Evolutionary conservation across 2,888 invertebrate species (phyloP), one percentile per base, ranked within the genome.

Genomic region (Leucophora obtusa): DNA sequence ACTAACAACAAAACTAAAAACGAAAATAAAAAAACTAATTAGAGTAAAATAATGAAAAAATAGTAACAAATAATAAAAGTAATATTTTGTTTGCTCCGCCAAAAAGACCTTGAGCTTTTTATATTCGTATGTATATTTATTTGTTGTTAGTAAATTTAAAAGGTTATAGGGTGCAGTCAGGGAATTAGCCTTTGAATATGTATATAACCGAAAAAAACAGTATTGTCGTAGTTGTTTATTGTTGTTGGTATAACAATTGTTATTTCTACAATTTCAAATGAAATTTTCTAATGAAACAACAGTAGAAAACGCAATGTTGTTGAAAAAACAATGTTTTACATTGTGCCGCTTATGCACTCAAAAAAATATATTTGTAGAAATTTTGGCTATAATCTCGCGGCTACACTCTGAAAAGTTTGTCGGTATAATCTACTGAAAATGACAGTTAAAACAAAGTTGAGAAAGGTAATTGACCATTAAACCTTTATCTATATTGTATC

Each of bases 141-240:
- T 47, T 54, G 24, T 11, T 51, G 18, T 24, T 21, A 53, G 17
- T 53, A 53, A 28, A 53, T 24, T 54, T 24, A 4, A 24, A 54
- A 54, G 54, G 54, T 54, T 54, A 54, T 54, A 54, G 54, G 54
- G 54, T 54, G 54, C 54, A 54, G 54, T 54, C 54, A 54, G 4
- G 24, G 54, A 54, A 54, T 54, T 54, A 54, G 24, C 21, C 24
- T 54, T n/a, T 24, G n/a, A 24, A 28, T 24, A 10, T 18, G 10
- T 3, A 3, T 3, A 3, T 7, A 51, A 51, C 7, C 9, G 18
- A 51, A 17, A n/a, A 14, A 14, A n/a, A 47, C n/a, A 47, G 6
- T 47, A 47, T 47, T 47, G 43, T n/a, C n/a, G 43, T 47, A 2
- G n/a, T n/a, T n/a, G 43, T n/a, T 10, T 38, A n/a, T 28, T 38